Conservation (phyloP, 2,888 invertebrate species). For the Brenthis ino region DNA sequence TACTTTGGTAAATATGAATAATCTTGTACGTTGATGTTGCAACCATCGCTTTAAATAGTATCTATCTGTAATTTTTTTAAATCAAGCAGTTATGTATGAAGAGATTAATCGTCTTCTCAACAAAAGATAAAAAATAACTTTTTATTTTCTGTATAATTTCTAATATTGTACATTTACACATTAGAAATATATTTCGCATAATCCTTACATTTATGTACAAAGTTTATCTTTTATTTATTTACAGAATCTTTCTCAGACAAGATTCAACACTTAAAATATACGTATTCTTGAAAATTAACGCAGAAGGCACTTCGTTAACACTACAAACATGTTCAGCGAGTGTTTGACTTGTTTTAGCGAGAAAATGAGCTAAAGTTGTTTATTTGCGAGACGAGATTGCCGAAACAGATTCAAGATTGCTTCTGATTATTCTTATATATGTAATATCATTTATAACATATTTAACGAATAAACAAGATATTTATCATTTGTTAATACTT, state of each 20-base stretch:
- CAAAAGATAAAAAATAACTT: no score
- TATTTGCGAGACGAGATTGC: constrained; percentile 23
- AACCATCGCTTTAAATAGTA: no score
- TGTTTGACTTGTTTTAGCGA: constrained; percentile 28
- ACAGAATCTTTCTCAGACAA: not conserved
- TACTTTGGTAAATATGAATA: no score
- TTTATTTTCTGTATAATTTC: no score
- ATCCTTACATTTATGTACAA: not conserved
- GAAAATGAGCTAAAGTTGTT: constrained; percentile 26
- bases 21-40: no score
- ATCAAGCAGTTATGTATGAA: no score
- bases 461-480: not conserved
- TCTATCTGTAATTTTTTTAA: no score
- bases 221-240: not conserved
- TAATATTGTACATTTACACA: no score
- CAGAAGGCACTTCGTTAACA: constrained; percentile 34
- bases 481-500: no score
- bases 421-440: not conserved
- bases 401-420: constrained; percentile 9
- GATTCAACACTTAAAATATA: constrained; percentile 11
- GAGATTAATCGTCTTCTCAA: no score
- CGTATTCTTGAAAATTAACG: constrained; percentile 10
- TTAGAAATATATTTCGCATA: no score
- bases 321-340: constrained; percentile 31
- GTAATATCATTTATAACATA: not conserved